Base-by-base conservation (phyloP, 2,113 vertebrate species). In the Stegastes partitus region DNA sequence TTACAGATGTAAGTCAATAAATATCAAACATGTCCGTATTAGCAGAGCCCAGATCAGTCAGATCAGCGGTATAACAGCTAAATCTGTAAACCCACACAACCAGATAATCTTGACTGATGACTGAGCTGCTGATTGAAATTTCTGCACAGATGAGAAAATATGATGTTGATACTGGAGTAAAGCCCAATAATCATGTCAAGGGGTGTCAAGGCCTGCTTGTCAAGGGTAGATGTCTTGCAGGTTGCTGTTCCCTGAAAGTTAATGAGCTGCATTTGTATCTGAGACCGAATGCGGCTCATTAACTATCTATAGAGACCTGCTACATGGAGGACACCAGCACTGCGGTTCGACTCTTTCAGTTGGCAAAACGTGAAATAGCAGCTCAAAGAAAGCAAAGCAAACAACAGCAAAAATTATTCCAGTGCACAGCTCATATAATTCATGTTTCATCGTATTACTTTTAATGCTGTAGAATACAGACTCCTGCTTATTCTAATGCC, bases 251-350 rank as follows among this genome's bases (percentile, higher is more conserved):
- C 65, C 61, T 81, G 62, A 77, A 87, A 83, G 50, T 83, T 83
- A 83, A 87, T 87, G 77, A 87, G 77, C 74, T 65, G 16, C 68
- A 81, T 71, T 78, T 67, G 71, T 87, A 77, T 72, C 68, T 47
- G 68, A 63, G 57, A 66, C 72, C 51, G 75, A 82, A 50, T 58
- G 69, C 68, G 68, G 66, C 77, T 87, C 80, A 87, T 87, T 87
- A 82, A 85, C 68, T 69, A 78, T 76, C 74, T 28, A 39, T 50
- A 54, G 88, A 62, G 16, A 75, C 64, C 5, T 50, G 88, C 85
- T 70, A 88, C 80, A 77, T 78, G 75, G 77, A 86, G 79, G 76
- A 89, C 49, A 34, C 70, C 11, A 8, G n/a, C n/a, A 76, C 70
- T 63, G 74, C 58, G 67, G 67, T 26, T 66, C 51, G 9, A 45